A percentile compares a stretch with the other conserved stretches of the same genome.
Conservation (phyloP, 2,888 invertebrate species). For the Microdon myrmicae region DNA sequence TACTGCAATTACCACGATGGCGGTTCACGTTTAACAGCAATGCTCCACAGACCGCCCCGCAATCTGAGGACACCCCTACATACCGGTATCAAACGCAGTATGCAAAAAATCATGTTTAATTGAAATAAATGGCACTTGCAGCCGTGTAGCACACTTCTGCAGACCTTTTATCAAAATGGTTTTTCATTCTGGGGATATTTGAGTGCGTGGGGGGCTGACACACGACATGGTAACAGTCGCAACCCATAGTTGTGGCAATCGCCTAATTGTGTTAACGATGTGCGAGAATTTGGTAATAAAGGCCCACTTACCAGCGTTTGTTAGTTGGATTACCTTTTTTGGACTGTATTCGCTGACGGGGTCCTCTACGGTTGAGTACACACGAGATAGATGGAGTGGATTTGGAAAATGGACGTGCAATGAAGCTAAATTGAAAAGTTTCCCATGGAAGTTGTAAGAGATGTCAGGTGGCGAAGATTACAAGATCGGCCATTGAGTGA, state of each 20-base stretch:
- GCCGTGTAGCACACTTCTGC: too few relatives aligned
- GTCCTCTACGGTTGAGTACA: too few relatives aligned
- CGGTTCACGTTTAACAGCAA: slow-evolving; percentile 40
- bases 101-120: slow-evolving; percentile 7
- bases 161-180: too few relatives aligned
- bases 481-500: too few relatives aligned
- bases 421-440: slow-evolving; percentile 34
- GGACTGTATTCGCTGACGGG: too few relatives aligned
- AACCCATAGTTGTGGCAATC: not conserved
- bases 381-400: too few relatives aligned
- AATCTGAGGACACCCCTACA: too few relatives aligned
- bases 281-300: slow-evolving; percentile 50
- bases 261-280: slow-evolving; percentile 49
- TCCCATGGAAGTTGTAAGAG: slow-evolving; percentile 43
- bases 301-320: slow-evolving; percentile 43
- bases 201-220: slow-evolving; percentile 41
- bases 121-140: slow-evolving; percentile 27
- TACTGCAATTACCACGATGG: slow-evolving; percentile 43
- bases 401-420: too few relatives aligned
- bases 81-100: not conserved
- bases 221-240: slow-evolving; percentile 19
- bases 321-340: slow-evolving; percentile 34
- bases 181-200: too few relatives aligned
- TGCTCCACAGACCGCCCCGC: slow-evolving; percentile 43
- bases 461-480: slow-evolving; percentile 5